Evolutionary conservation across 92 coral and sea anemone species (phyloP).

Genomic region (Siderastrea radians): DNA sequence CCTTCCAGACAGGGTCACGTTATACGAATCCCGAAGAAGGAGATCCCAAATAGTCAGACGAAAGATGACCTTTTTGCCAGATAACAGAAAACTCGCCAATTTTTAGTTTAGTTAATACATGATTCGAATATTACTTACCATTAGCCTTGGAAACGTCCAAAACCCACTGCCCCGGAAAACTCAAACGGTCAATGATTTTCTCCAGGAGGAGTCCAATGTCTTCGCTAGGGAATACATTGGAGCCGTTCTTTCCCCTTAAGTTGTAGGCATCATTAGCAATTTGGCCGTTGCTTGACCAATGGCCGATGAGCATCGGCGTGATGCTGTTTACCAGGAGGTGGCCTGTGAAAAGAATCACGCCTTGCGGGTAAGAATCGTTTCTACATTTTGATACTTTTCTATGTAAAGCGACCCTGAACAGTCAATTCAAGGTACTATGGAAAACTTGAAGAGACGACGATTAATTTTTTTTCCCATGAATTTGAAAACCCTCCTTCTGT

Average conservation of each 20-base stretch:
- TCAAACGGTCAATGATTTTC: background rate
- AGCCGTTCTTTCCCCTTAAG: background rate
- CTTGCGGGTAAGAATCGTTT: background rate
- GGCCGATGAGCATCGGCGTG: background rate
- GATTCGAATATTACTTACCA: background rate
- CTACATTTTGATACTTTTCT: background rate
- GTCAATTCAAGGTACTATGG: background rate
- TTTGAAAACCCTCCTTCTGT: too few species aligned
- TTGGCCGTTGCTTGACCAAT: background rate
- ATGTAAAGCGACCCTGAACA: background rate
- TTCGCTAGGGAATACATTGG: background rate
- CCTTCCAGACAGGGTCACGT: too few species aligned
- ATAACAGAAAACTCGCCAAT: background rate
- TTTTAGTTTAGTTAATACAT: background rate
- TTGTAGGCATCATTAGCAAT: background rate
- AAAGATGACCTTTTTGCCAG: background rate
- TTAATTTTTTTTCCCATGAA: too few species aligned
- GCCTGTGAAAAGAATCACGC: background rate
- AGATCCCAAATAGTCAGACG: background rate
- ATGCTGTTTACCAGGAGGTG: constrained; percentile 6
- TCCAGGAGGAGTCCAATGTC: background rate
- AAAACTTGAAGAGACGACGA: too few species aligned
- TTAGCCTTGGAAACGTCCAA: background rate
- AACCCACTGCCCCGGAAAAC: constrained; percentile 17
- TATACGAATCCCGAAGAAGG: background rate